Evolutionary conservation across 2,888 invertebrate genomes (phyloP).

Genomic region (Diachrysia chrysitis): DNA sequence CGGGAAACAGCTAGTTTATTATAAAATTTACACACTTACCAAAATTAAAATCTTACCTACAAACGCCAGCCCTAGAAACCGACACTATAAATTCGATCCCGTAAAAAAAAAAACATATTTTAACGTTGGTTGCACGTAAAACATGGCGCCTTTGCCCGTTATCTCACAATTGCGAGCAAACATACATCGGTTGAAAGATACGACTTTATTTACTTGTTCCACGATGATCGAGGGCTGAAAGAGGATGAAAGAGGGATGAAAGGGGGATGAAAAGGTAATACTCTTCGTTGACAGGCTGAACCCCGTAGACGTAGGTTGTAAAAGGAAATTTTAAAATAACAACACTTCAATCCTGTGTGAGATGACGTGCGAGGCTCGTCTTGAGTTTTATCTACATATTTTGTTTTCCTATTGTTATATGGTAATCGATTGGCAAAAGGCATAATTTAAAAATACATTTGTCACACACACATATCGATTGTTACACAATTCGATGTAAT

Average conservation of each 20-base stretch:
- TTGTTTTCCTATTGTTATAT: too few relatives aligned
- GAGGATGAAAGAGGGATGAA: conserved; percentile 15
- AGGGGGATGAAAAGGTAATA: conserved; percentile 21
- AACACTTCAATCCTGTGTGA: not conserved
- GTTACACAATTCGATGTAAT: too few relatives aligned
- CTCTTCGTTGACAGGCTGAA: not conserved
- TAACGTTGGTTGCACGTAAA: conserved; percentile 44
- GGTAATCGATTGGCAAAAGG: too few relatives aligned
- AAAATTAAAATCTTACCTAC: not conserved
- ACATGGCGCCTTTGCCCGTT: conserved; percentile 26
- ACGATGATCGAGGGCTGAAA: conserved; percentile 33
- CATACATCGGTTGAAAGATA: conserved; percentile 33
- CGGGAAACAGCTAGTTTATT: too few relatives aligned
- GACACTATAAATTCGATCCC: conserved; percentile 34
- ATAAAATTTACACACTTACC: too few relatives aligned
- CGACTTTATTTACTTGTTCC: conserved; percentile 51
- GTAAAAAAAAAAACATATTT: conserved; percentile 48
- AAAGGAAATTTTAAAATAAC: not conserved
- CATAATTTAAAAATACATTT: too few relatives aligned
- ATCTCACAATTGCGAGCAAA: conserved; percentile 47
- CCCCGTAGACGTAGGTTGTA: not conserved
- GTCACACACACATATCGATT: too few relatives aligned
- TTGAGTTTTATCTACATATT: not conserved
- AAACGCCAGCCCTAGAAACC: conserved; percentile 22
- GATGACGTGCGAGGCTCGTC: not conserved